Evolutionary conservation across 2,113 vertebrate genomes (phyloP), one percentile per base, ranked within the genome.

Genomic region (Odocoileus hemionus): DNA sequence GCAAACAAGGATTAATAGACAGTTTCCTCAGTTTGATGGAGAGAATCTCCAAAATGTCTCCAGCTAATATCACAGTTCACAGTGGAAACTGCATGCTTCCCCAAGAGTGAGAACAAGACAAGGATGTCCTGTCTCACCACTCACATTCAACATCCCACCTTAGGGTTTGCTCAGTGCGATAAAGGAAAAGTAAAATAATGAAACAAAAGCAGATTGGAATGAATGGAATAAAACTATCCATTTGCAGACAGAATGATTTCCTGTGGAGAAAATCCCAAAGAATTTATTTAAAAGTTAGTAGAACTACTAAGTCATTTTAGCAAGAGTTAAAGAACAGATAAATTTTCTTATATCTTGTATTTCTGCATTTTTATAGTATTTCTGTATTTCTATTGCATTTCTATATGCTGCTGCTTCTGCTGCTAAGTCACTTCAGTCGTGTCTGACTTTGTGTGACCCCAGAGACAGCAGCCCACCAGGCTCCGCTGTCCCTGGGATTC

Each of bases 211-310:
- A 93, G 33, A 79, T 39, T 86, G 43, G 28, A 86, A 74, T 93
- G 58, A 90, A 33, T 60, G 70, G 17, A 54, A 54, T 80, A 74
- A 96, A 85, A 85, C 26, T 47, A 21, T 50, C 36, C 90, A 45
- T 83, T 91, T 54, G 26, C 0, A 23, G 54, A 21, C 26, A 96
- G 11, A 3, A 36, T 83, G 58, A 60, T 52, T 92, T 23, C 45
- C 57, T 89, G 36, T 67, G 39, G 55, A n/a, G 47, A 92, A 86
- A 94, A 84, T 64, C 25, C 91, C 47, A n/a, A 96, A 84, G 11
- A 54, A 84, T 88, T 64, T 23, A 39, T 21, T 36, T 60, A 52
- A 47, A 88, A 91, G 15, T 39, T 79, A 60, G 30, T 47, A 91
- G 55, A 89, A 64, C 57, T 67, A 95, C 16, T n/a, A 79, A 47